Evolutionary conservation across 2,797 vertebrate genomes (phyloP), one percentile per base, ranked within the genome.

Genomic region (Alcedo quadribrachys): DNA sequence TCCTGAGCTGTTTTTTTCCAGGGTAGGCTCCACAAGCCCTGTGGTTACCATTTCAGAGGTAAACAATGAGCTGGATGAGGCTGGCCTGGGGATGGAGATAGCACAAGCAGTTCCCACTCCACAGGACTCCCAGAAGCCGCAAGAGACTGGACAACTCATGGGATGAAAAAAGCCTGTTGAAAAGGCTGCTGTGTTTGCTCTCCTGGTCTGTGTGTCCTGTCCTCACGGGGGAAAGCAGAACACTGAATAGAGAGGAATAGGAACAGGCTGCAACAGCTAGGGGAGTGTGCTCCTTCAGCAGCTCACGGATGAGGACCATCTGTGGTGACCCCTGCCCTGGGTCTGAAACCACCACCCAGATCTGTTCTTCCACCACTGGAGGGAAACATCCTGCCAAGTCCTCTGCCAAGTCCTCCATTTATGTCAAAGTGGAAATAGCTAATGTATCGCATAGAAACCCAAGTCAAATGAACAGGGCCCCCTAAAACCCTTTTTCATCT

Each of bases 311-410:
- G 35, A 69, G 32, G 51, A 30, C 30, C 46, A 53, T 62, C 78
- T 40, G 37, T 40, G 37, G 37, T 40, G 37, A 55, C 71, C 85
- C 61, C 68, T 66, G 65, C 74, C 89, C 79, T 3, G 24, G 78
- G 61, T 54, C 75, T 71, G 69, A 57, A 77, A 62, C 79, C 93
- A 65, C 0, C 0, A 6, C 82, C 92, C 0, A 18, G n/a, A 20
- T 91, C 85, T 61, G 83, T 79, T 84, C 87, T 94, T 86, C 82
- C 87, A 78, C 89, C 92, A 92, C 94, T 92, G 95, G 92, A 95
- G 87, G 92, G 90, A 96, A 96, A 92, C 91, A 84, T 65, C 87
- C 91, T 12, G 62, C 83, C 92, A 92, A n/a, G n/a, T n/a, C n/a
- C 74, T 57, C 82, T 18, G 51, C 45, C 1, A 5, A 68, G 77